Conservation (phyloP, 2,797 vertebrate genomes). For the Trachops cirrhosus region DNA sequence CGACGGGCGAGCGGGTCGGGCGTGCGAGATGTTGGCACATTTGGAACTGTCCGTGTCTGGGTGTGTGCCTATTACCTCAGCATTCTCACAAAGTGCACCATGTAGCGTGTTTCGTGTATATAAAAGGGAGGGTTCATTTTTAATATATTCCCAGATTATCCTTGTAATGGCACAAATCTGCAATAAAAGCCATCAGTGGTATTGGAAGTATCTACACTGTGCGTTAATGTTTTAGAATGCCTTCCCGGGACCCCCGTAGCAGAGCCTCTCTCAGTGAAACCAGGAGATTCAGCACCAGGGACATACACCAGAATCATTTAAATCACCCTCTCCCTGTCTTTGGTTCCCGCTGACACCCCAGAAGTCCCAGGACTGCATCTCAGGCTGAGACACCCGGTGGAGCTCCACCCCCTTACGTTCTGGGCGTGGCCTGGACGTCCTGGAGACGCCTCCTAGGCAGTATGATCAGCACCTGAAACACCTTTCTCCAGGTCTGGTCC, state of each 20-base stretch:
- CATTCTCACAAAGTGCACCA: constrained; percentile 75
- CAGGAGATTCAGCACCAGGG: background rate
- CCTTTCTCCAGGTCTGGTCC: background rate
- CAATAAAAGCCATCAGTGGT: constrained; percentile 82
- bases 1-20: background rate
- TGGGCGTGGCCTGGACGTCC: background rate
- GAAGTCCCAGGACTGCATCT: background rate
- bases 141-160: constrained; percentile 81
- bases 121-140: constrained; percentile 76
- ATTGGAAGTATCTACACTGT: constrained; percentile 56
- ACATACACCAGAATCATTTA: background rate
- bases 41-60: constrained; percentile 54
- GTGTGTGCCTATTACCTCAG: constrained; percentile 81
- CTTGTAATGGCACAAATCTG: constrained; percentile 80
- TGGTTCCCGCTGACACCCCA: background rate
- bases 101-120: constrained; percentile 82
- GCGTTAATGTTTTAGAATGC: background rate
- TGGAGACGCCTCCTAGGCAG: background rate
- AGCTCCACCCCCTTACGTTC: background rate
- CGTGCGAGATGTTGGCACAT: constrained; percentile 9
- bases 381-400: background rate
- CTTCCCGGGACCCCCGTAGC: background rate
- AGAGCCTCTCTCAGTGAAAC: background rate
- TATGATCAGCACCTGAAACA: background rate
- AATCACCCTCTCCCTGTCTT: background rate